phyloP scores from a whole-genome alignment of 2,888 invertebrate genomes.

The Terebella lapidaria region DNA sequence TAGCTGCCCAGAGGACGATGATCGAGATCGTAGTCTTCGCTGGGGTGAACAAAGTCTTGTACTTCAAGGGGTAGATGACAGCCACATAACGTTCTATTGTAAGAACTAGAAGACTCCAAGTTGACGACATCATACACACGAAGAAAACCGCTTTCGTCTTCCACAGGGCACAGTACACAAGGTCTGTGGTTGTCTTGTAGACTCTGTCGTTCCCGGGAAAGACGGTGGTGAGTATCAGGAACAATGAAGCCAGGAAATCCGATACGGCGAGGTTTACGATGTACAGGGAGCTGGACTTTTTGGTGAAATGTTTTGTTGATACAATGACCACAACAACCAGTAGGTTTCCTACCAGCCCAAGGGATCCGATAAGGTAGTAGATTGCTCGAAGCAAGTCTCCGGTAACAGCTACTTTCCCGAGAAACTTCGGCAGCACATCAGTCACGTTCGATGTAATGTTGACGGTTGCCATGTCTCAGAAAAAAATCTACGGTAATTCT shows the following conservation, averaged over 20 bases:
- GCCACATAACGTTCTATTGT: background rate
- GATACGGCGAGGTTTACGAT: background rate
- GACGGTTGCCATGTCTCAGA: background rate
- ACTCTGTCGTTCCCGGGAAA: background rate
- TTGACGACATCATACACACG: too few species aligned
- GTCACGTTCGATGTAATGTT: background rate
- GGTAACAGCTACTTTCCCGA: too few species aligned
- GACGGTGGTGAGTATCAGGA: background rate
- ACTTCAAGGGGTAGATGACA: background rate
- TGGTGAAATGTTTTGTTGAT: background rate
- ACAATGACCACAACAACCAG: background rate
- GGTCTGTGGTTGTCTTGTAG: background rate
- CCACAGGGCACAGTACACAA: background rate
- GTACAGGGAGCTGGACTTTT: background rate
- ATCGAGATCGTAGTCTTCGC: background rate
- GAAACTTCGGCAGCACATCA: background rate
- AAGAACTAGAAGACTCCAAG: background rate
- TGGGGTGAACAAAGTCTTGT: background rate
- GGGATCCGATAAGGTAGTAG: background rate
- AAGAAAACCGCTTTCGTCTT: background rate
- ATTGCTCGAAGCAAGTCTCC: too few species aligned
- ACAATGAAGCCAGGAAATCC: background rate
- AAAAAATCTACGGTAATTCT: too few species aligned
- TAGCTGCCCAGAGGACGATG: background rate
- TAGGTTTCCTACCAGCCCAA: background rate